A percentile compares a stretch with the other conserved stretches of the same genome.
Conservation (phyloP, 1,140 invertebrate species). For the Hydropsyche tenuis region DNA sequence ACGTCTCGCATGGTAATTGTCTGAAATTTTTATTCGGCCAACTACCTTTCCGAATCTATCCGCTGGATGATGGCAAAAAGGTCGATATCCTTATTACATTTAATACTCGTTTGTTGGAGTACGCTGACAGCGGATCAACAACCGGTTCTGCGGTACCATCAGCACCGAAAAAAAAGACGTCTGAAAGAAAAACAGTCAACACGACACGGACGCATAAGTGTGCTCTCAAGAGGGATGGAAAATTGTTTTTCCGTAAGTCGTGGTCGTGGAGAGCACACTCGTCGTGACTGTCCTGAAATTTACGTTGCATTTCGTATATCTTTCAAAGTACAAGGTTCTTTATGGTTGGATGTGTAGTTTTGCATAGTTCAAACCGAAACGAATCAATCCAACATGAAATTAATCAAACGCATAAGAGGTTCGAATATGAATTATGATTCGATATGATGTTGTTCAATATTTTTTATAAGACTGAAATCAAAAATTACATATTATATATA, state of each 20-base stretch:
- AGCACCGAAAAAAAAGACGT: background rate
- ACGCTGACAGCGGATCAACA: constrained; percentile 22
- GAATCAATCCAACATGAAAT: constrained; percentile 10
- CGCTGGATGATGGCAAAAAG: constrained; percentile 7
- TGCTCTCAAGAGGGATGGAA: background rate
- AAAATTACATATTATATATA: no score
- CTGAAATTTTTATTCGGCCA: constrained; percentile 18
- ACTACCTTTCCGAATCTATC: constrained; percentile 21
- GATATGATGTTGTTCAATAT: no score
- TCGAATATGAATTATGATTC: no score
- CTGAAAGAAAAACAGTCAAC: constrained; percentile 4
- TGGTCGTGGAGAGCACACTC: background rate
- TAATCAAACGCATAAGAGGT: no score
- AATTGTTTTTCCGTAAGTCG: background rate
- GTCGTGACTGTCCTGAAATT: background rate
- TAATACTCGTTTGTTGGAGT: constrained; percentile 26
- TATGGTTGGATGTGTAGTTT: constrained; percentile 18
- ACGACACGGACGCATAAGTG: background rate
- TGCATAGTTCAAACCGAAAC: background rate
- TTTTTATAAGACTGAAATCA: no score
- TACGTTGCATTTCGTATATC: background rate
- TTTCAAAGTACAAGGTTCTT: constrained; percentile 18
- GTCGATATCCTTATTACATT: constrained; percentile 27
- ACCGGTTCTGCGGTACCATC: constrained; percentile 3
- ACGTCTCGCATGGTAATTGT: constrained; percentile 5